phyloP scores from a whole-genome alignment of 2,113 vertebrate species.

The Macheiramphus alcinus region DNA sequence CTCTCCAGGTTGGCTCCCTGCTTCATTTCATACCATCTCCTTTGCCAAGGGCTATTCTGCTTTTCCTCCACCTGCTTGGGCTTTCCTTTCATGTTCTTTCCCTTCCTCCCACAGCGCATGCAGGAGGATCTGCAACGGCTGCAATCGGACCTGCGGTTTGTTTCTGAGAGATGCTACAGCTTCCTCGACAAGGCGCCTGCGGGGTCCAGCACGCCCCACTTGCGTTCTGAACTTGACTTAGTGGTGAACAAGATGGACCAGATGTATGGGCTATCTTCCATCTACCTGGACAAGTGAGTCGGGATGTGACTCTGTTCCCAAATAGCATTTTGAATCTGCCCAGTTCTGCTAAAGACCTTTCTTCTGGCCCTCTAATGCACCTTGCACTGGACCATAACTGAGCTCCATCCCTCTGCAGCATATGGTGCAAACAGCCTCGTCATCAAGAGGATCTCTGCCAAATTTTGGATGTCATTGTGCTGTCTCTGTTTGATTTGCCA shows the following conservation, averaged over 20 bases:
- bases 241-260: constrained; percentile 85
- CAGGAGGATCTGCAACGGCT: constrained; percentile 82
- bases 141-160: constrained; percentile 73
- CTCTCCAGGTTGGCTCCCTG: background rate
- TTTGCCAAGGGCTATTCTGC: background rate
- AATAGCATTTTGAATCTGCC: background rate
- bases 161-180: constrained; percentile 81
- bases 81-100: background rate
- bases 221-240: constrained; percentile 86
- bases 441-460: background rate
- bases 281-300: constrained; percentile 91
- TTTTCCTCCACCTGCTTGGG: background rate
- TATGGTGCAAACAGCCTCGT: accelerated
- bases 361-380: background rate
- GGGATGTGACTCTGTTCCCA: background rate
- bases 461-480: accelerated
- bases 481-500: constrained; percentile 24
- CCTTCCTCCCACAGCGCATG: constrained; percentile 62
- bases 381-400: accelerated
- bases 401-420: background rate
- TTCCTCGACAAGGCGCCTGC: constrained; percentile 89
- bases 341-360: background rate
- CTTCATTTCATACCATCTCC: accelerated
- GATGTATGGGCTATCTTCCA: constrained; percentile 82
- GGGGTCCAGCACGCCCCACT: constrained; percentile 76